These are phyloP conservation scores for Melipona quadrifasciata DNA, from an alignment of 1,140 invertebrate genomes.

Conservation along the genomic window DNA sequence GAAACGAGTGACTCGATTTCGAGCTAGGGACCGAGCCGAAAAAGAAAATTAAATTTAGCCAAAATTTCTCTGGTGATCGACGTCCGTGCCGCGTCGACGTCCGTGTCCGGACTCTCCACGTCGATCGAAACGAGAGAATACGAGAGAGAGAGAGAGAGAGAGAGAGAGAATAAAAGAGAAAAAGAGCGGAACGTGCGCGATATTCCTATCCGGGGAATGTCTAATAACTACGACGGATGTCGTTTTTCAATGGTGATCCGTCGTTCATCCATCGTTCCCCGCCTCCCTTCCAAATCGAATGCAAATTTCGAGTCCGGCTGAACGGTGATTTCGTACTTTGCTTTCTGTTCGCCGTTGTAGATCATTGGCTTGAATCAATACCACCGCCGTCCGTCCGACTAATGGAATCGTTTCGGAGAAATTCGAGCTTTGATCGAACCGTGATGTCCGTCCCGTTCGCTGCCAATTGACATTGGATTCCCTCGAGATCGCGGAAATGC, in stretches of 20 bases:
- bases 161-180: not conserved
- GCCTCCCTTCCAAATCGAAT: not conserved
- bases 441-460: not conserved
- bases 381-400: not conserved
- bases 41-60: constrained; percentile 66
- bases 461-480: not conserved
- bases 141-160: not conserved
- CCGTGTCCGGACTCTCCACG: constrained; percentile 53
- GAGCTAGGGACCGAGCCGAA: constrained; percentile 27
- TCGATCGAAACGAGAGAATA: not conserved
- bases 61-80: constrained; percentile 61
- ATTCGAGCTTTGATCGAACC: not conserved
- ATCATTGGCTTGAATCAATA: not conserved
- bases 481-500: not conserved
- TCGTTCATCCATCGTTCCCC: not conserved
- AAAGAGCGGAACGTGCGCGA: not conserved
- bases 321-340: constrained; percentile 17
- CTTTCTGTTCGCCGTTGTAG: not conserved
- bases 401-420: not conserved
- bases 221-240: constrained; percentile 37
- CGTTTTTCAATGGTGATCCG: constrained; percentile 26
- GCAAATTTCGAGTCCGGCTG: not conserved
- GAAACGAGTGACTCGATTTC: constrained; percentile 70
- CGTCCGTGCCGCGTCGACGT: not conserved
- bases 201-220: constrained; percentile 24